Percentiles rank a stretch among this genome's conserved stretches.
Evolutionary conservation across 2,113 vertebrate species (phyloP).

Genomic region (Anguilla japonica): DNA sequence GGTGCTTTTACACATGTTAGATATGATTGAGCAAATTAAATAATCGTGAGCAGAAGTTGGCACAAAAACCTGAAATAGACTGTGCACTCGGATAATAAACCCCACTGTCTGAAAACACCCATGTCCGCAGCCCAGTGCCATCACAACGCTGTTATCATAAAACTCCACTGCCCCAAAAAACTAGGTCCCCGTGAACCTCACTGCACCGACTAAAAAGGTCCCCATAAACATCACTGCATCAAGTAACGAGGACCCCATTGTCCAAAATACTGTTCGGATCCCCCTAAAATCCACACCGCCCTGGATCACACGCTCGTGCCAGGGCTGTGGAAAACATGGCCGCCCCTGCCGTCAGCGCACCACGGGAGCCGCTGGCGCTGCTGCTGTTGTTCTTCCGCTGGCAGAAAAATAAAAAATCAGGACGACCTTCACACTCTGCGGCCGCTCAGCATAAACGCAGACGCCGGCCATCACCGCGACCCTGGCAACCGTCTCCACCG

Average conservation of each 20-base stretch:
- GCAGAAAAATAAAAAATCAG: slow-evolving; percentile 9
- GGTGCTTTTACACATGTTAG: no score
- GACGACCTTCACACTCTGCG: slow-evolving; percentile 33
- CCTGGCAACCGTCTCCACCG: not conserved
- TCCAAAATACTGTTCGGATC: not conserved
- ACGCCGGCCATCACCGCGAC: not conserved
- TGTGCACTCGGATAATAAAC: no score
- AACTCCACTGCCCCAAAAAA: not conserved
- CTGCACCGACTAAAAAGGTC: not conserved
- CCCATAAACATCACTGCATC: not conserved
- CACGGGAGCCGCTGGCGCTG: not conserved
- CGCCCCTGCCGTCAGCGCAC: slow-evolving; percentile 17
- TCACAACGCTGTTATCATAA: no score
- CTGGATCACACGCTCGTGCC: not conserved
- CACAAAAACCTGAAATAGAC: no score
- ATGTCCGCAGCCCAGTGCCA: no score
- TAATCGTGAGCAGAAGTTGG: no score
- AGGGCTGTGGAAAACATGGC: not conserved
- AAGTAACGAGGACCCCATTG: not conserved
- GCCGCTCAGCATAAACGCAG: not conserved
- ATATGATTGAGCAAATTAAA: not conserved
- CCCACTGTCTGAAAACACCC: no score
- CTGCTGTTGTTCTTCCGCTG: not conserved
- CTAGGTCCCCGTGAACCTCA: not conserved
- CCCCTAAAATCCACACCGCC: not conserved